Evolutionary conservation across 1,140 invertebrate species (phyloP), one percentile per base, ranked within the genome.

Genomic region (Elysia chlorotica): DNA sequence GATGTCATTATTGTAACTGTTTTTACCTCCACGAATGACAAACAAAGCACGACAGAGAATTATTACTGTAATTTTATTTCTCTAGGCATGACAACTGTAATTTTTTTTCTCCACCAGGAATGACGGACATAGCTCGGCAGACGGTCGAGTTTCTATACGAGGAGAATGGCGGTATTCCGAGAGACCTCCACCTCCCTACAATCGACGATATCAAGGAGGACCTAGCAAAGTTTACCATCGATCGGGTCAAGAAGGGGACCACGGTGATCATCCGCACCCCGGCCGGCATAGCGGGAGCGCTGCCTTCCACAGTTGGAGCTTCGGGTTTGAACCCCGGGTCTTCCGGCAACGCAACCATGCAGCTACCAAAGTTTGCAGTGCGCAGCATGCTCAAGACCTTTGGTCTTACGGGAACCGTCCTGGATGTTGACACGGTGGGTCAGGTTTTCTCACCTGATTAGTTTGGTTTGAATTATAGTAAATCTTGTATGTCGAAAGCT

Each of bases 141-240:
- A 88, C 88, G 21, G 87, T 88, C 1, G 88, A 88, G 68, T 88
- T 87, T 75, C 78, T 88, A 2, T 88, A 88, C 79, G 88, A 88
- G 76, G 88, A 88, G 69, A 88, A 87, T 78, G 87, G 87, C 19
- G 87, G 87, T 1, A 85, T 88, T 33, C 88, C 88, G 10, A 76
- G 85, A 21, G 88, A 88, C 71, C 81, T 88, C 54, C 86, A 88
- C 69, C 82, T 88, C 37, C 88, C 88, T 5, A 88, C 87, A 23
- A 83, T 88, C 65, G 87, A 88, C 21, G 87, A 88, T 71, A 87
- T 88, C 48, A 87, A 86, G 41, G 85, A 87, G 67, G 88, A 88
- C 66, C 70, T 85, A 23, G 83, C 86, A 21, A 86, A 85, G 74
- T 88, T 88, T 69, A 86, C 86, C 10, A 85, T 88, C 63, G 87